phyloP scores from a whole-genome alignment of 2,888 invertebrate species.

The Cerastoderma edule region DNA sequence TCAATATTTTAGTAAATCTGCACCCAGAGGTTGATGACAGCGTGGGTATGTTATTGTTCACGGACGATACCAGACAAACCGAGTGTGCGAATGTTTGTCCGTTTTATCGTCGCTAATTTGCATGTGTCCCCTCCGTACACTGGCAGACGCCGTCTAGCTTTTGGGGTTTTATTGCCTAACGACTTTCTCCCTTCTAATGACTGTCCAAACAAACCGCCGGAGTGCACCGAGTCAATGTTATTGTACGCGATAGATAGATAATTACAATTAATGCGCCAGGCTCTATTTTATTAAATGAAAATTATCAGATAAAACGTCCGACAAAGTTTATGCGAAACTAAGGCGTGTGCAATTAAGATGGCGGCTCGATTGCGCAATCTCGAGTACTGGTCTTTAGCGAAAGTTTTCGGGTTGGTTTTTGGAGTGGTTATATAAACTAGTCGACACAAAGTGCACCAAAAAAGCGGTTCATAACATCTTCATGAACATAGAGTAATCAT shows the following conservation, averaged over 20 bases:
- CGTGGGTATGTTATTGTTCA: too few species aligned
- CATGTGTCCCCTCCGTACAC: conserved; percentile 38
- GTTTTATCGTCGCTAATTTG: conserved; percentile 37
- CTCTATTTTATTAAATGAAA: conserved; percentile 58
- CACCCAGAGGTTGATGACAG: too few species aligned
- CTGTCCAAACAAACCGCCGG: conserved; percentile 11
- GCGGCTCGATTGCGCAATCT: conserved; percentile 57
- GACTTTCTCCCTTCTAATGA: conserved; percentile 12
- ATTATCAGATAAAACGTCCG: conserved; percentile 59
- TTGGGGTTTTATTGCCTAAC: conserved; percentile 21
- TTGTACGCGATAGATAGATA: conserved; percentile 44
- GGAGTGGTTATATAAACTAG: too few species aligned
- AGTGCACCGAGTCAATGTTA: conserved; percentile 49
- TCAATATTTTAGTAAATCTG: too few species aligned
- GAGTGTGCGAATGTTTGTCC: conserved; percentile 25
- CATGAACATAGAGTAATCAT: too few species aligned
- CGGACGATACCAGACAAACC: too few species aligned
- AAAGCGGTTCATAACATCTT: too few species aligned
- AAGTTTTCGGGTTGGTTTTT: too few species aligned
- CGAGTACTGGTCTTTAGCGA: conserved; percentile 28
- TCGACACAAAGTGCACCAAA: too few species aligned
- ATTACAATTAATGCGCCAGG: conserved; percentile 54
- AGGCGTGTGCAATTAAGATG: conserved; percentile 60
- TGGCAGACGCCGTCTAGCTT: conserved; percentile 2
- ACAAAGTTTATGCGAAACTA: conserved; percentile 59